These are phyloP conservation scores for Typhlomys cinereus DNA, from an alignment of 2,113 vertebrate species.

Conservation along the genomic window DNA sequence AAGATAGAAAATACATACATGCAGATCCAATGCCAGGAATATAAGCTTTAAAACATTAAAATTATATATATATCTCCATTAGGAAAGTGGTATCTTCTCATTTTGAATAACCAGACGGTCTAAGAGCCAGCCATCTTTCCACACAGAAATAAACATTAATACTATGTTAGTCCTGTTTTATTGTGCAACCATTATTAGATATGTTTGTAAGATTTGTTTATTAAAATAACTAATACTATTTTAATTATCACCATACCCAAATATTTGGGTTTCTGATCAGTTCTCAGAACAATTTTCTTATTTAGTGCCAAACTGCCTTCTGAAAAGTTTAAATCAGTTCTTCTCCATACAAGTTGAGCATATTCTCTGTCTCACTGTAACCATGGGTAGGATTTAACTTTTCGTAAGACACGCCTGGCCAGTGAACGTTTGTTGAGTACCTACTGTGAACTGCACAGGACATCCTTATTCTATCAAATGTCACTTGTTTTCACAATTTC, in stretches of 20 bases:
- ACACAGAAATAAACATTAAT: not conserved
- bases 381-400: conserved; percentile 23
- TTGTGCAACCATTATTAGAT: not conserved
- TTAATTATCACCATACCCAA: conserved; percentile 45
- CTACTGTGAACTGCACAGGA: conserved; percentile 31
- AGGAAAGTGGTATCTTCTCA: conserved; percentile 2
- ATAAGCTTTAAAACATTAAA: not conserved
- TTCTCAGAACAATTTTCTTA: conserved; percentile 35
- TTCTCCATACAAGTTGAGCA: not conserved
- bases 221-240: conserved; percentile 8
- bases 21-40: not conserved
- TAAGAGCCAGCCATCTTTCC: not conserved
- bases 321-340: conserved; percentile 30
- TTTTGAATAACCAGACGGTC: not conserved
- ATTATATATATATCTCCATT: not conserved
- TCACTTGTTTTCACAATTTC: conserved; percentile 60
- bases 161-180: not conserved
- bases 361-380: conserved; percentile 17
- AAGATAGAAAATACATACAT: not conserved
- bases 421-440: conserved; percentile 30
- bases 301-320: conserved; percentile 55
- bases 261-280: conserved; percentile 50
- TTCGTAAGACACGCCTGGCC: conserved; percentile 31
- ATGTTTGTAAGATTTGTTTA: not conserved
- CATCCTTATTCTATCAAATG: conserved; percentile 41